A percentile compares a stretch with the other conserved stretches of the same genome.
Evolutionary conservation across 2,888 invertebrate species (phyloP).

Genomic region (Girardia tigrina): DNA sequence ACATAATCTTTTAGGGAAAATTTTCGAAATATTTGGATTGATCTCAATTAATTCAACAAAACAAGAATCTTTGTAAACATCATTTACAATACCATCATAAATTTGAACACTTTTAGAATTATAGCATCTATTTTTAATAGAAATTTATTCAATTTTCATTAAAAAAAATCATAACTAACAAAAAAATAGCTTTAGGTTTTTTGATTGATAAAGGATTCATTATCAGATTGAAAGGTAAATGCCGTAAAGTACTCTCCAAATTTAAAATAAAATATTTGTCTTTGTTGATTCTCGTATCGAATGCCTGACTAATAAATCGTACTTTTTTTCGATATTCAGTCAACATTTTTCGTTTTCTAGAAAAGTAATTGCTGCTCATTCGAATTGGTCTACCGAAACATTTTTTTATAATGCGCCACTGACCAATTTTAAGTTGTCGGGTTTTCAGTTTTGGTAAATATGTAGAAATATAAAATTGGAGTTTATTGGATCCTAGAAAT

Average conservation of each 20-base stretch:
- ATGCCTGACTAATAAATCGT: neutral
- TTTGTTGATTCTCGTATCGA: neutral
- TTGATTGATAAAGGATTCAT: neutral
- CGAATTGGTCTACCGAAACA: neutral
- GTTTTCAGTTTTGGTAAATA: slow-evolving; percentile 15
- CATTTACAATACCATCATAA: slow-evolving; percentile 9
- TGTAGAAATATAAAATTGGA: neutral
- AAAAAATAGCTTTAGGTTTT: neutral
- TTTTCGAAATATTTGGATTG: neutral
- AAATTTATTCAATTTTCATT: neutral
- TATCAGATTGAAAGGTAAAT: neutral
- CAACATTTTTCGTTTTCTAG: neutral
- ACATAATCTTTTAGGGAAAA: neutral
- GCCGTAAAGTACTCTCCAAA: neutral
- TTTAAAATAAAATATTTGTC: neutral
- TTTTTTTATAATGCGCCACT: neutral
- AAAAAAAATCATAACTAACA: neutral
- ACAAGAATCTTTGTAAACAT: neutral
- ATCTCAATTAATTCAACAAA: neutral
- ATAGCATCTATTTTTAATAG: neutral
- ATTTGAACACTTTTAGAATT: neutral
- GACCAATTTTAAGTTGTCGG: neutral
- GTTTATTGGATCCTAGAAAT: neutral
- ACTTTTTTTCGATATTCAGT: neutral
- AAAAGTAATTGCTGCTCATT: neutral